phyloP scores from a whole-genome alignment of 2,888 invertebrate species.

The Leucoma salicis region DNA sequence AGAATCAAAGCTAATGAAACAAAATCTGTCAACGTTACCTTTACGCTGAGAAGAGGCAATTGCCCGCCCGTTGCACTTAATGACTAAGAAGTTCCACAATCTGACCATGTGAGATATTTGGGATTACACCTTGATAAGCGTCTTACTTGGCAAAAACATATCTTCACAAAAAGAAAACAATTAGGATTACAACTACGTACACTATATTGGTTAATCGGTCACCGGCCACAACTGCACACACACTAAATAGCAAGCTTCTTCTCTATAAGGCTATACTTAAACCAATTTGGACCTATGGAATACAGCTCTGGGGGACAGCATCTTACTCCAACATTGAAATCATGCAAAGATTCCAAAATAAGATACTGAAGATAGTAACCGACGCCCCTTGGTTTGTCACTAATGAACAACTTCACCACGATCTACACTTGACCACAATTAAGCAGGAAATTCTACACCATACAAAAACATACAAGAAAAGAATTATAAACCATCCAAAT shows the following conservation, averaged over 20 bases:
- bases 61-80: background rate
- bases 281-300: too few species aligned
- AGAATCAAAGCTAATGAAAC: constrained; percentile 18
- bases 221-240: background rate
- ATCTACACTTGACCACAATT: too few species aligned
- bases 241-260: background rate
- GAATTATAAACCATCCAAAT: background rate
- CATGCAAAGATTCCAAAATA: background rate
- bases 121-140: background rate
- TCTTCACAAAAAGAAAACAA: background rate
- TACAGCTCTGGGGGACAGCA: too few species aligned
- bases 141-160: constrained; percentile 4
- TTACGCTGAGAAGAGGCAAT: constrained; percentile 2
- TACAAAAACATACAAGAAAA: too few species aligned
- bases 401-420: background rate
- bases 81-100: background rate
- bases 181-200: background rate
- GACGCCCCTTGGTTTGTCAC: background rate
- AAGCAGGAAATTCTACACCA: too few species aligned
- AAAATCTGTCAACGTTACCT: constrained; percentile 13
- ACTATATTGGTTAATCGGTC: background rate
- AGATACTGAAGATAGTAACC: too few species aligned
- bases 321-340: background rate
- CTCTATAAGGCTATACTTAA: too few species aligned
- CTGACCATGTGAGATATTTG: background rate